Conservation (phyloP, 1,140 invertebrate species). For the Orchesella cincta region DNA sequence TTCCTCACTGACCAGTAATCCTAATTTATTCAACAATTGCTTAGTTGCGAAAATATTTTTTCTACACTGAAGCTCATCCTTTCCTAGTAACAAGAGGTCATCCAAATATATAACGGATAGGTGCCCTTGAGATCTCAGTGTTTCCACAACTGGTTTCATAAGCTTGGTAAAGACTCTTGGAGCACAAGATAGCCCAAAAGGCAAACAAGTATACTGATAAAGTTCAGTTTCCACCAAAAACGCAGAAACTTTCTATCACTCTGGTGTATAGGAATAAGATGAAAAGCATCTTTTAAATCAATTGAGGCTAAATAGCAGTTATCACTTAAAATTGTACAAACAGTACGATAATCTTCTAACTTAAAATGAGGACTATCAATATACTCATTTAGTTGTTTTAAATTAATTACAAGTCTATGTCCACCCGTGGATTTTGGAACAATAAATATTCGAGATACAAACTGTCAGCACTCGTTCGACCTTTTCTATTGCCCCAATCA, state of each 20-base stretch:
- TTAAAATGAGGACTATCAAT: constrained; percentile 37
- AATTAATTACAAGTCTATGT: constrained; percentile 20
- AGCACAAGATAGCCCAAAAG: constrained; percentile 35
- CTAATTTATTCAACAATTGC: constrained; percentile 12
- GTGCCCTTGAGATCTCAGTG: constrained; percentile 24
- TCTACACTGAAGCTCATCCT: background rate
- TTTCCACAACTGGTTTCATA: constrained; percentile 34
- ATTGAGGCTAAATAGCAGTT: constrained; percentile 26
- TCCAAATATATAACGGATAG: constrained; percentile 38
- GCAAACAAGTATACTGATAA: constrained; percentile 37
- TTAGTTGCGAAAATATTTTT: background rate
- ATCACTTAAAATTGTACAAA: constrained; percentile 14
- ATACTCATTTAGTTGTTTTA: constrained; percentile 29
- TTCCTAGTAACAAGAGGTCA: constrained; percentile 37
- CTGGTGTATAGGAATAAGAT: constrained; percentile 10
- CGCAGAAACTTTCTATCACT: constrained; percentile 31
- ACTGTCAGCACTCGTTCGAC: background rate
- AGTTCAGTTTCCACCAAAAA: constrained; percentile 29
- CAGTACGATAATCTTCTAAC: constrained; percentile 36
- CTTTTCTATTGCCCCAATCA: background rate
- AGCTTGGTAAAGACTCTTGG: constrained; percentile 40
- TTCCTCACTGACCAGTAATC: constrained; percentile 27
- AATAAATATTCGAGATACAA: constrained; percentile 14
- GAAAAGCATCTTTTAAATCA: constrained; percentile 42
- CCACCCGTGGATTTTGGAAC: constrained; percentile 34